Conservation (phyloP, 1,140 invertebrate species). For the Brachystomella parvula region DNA sequence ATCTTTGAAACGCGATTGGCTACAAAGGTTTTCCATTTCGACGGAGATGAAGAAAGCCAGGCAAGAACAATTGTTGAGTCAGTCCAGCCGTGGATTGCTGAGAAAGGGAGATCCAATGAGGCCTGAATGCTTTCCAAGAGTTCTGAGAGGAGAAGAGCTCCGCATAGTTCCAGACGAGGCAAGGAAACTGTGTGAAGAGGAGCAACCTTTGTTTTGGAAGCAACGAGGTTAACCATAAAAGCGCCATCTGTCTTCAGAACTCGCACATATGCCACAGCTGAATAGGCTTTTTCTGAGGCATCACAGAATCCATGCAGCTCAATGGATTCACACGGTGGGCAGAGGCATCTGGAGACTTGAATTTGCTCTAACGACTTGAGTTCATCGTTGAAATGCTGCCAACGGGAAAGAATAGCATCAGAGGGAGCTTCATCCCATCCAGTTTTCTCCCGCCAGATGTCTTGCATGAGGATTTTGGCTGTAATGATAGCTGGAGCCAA, state of each 20-base stretch:
- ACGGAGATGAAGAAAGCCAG: constrained; percentile 40
- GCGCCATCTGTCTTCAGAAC: no score
- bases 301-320: constrained; percentile 13
- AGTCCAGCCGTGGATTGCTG: constrained; percentile 25
- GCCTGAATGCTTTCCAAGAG: constrained; percentile 14
- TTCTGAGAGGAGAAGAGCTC: constrained; percentile 17
- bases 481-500: constrained; percentile 31
- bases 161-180: constrained; percentile 26
- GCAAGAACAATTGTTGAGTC: constrained; percentile 43
- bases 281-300: constrained; percentile 4
- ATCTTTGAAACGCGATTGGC: constrained; percentile 42
- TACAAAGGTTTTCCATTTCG: constrained; percentile 42
- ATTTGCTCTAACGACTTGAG: background rate
- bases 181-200: constrained; percentile 22
- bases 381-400: constrained; percentile 23
- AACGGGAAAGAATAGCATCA: constrained; percentile 20
- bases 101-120: background rate
- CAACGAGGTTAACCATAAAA: background rate
- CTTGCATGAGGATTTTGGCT: constrained; percentile 41
- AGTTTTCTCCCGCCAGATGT: constrained; percentile 39
- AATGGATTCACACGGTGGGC: background rate
- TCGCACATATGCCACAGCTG: background rate
- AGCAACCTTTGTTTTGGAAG: constrained; percentile 21
- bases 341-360: background rate
- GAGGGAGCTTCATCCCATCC: constrained; percentile 42